Evolutionary conservation across 2,888 invertebrate species (phyloP).

Genomic region (Hydropsyche betteni): DNA sequence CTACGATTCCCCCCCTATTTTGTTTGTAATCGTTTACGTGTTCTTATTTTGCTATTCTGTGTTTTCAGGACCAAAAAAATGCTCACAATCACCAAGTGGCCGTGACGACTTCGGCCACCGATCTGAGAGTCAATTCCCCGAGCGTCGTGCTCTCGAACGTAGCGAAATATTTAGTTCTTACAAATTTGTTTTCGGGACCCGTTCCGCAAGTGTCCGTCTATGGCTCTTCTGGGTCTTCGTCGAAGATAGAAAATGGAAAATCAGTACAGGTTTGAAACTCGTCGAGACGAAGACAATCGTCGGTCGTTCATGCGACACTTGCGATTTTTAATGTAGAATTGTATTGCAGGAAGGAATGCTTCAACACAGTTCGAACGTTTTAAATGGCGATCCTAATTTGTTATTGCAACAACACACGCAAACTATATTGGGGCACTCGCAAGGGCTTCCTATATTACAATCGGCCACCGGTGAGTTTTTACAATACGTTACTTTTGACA

Average conservation of each 20-base stretch:
- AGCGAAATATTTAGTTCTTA: conserved; percentile 86
- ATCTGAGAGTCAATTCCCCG: conserved; percentile 71
- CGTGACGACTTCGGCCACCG: conserved; percentile 69
- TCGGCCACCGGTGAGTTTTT: conserved; percentile 56
- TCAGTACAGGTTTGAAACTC: conserved; percentile 65
- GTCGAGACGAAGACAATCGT: background rate
- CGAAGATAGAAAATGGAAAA: conserved; percentile 71
- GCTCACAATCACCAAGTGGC: conserved; percentile 56
- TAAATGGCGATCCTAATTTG: conserved; percentile 64
- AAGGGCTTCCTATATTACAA: conserved; percentile 47
- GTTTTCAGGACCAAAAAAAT: too few relatives aligned
- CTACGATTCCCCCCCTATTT: too few relatives aligned
- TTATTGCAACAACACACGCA: conserved; percentile 67
- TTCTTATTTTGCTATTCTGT: background rate
- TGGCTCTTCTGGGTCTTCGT: conserved; percentile 67
- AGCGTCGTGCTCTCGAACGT: conserved; percentile 77
- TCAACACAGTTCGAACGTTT: conserved; percentile 60
- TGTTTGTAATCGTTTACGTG: background rate
- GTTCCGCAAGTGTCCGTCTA: conserved; percentile 80
- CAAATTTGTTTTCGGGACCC: conserved; percentile 80
- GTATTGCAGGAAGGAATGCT: conserved; percentile 60
- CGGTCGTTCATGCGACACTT: background rate
- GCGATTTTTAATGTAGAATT: background rate
- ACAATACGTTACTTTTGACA: conserved; percentile 61
- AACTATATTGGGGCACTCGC: conserved; percentile 61